Base-by-base conservation (phyloP, 53 echinoderm and acorn worm genomes). In the Pentamera pediparva region DNA sequence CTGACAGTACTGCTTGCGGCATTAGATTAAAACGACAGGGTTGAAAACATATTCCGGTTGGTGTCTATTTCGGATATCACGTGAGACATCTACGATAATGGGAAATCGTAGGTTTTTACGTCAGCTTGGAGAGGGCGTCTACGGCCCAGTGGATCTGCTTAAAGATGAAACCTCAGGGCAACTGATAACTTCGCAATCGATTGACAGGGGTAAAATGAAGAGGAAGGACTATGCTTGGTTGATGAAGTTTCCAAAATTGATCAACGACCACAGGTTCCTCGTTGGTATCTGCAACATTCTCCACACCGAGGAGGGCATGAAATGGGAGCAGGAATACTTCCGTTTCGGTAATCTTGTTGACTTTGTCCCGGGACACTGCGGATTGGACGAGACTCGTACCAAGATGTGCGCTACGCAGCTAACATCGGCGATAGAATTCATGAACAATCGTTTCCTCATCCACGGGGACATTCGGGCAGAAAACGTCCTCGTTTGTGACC, bases 401-500 rank as follows among this genome's bases (percentile, higher is more conserved):
- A 98, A 98, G 69, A 77, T 79, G 10, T 86, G 91, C 53, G 75
- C 91, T 24, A 65, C 65, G 22, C 91, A 98, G 67, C 73, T 84
- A 11, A 85, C 86, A 40, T 91, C 98, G 24, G 98, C 98, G 13
- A 60, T 98, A 11, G 71, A 83, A 8, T 98, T 88, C 41, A 67
- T 98, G 52, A 91, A 98, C 59, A 75, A 80, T 38, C 79, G 80
- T 22, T 78, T 83, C 4, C 78, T 98, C 6, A 91, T 98, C 18
- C 98, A 98, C 60, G 83, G 98, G 18, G 89, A 98, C 48, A 82
- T 98, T 48, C 86, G 88, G 62, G 91, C 98, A 10, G 98, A 98
- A 57, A 98, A 98, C 39, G 74, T 98, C 15, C 79, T 91, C 15
- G 75, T 98, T 12, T 98, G 91, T 45, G 90, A 88, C 36, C 61